Evolutionary conservation across 2,113 vertebrate species (phyloP).

Genomic region (Psittacara wagleri): DNA sequence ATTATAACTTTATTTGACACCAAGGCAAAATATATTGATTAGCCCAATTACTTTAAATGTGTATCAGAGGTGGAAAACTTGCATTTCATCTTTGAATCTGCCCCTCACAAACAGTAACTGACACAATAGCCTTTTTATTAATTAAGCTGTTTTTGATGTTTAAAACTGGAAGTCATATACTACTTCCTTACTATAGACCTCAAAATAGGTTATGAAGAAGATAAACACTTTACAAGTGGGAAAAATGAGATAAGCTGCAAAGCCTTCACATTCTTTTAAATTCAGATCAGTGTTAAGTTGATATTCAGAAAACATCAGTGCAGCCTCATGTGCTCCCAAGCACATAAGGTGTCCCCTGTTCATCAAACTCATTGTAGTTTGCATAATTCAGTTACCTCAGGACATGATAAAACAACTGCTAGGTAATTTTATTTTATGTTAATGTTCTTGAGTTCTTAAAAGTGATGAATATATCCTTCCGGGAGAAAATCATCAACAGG

Average conservation of each 20-base stretch:
- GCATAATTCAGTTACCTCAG: not conserved
- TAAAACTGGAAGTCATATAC: not conserved
- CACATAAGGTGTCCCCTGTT: not conserved
- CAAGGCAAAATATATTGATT: not conserved
- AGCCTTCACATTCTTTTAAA: not conserved
- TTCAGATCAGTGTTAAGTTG: not conserved
- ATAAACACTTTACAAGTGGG: not conserved
- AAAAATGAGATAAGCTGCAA: not conserved
- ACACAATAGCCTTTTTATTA: not conserved
- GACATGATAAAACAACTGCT: not conserved
- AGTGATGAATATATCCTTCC: not conserved
- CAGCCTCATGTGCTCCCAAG: not conserved
- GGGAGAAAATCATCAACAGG: not conserved
- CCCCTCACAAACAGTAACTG: not conserved
- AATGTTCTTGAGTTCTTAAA: not conserved
- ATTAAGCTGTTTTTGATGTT: not conserved
- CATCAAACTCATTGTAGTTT: not conserved
- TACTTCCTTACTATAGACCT: not conserved
- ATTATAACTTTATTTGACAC: not conserved
- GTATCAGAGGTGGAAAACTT: not conserved
- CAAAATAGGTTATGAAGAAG: not conserved
- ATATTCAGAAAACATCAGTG: not conserved
- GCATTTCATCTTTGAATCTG: not conserved
- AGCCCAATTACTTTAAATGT: not conserved
- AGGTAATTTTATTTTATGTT: slow-evolving; percentile 7